phyloP scores from a whole-genome alignment of 2,888 invertebrate genomes.

The Geotrupes spiniger region DNA sequence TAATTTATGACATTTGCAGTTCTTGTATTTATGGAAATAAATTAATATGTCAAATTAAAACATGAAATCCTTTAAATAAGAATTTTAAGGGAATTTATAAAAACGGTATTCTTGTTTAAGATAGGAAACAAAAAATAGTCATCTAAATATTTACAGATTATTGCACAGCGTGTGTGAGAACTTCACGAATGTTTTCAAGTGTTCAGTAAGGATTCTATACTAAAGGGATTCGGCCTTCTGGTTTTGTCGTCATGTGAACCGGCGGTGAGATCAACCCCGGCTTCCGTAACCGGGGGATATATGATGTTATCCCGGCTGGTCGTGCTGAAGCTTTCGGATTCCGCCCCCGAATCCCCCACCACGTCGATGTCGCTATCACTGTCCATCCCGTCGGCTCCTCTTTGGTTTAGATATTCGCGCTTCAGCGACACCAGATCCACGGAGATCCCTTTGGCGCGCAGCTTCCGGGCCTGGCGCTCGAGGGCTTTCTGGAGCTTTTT shows the following conservation, averaged over 20 bases:
- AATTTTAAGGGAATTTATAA: background rate
- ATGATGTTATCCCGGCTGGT: conserved; percentile 50
- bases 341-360: conserved; percentile 75
- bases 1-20: too few relatives aligned
- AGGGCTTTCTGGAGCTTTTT: conserved; percentile 90
- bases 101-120: background rate
- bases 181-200: conserved; percentile 53
- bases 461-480: conserved; percentile 87
- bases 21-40: too few relatives aligned
- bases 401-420: conserved; percentile 78
- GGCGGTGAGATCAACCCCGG: conserved; percentile 52
- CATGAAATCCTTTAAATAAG: conserved; percentile 6
- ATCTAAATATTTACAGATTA: conserved; percentile 30
- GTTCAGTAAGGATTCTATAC: conserved; percentile 83
- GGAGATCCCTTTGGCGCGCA: conserved; percentile 86
- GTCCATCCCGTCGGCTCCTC: conserved; percentile 40
- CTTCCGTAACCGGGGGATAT: conserved; percentile 36
- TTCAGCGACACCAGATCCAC: conserved; percentile 84
- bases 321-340: conserved; percentile 63
- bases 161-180: conserved; percentile 32
- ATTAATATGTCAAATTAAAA: too few relatives aligned
- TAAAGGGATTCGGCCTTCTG: conserved; percentile 78
- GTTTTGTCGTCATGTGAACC: conserved; percentile 50
- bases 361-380: conserved; percentile 72
- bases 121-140: conserved; percentile 3